Conservation (phyloP, 2,113 vertebrate species). For the Ellobius talpinus region DNA sequence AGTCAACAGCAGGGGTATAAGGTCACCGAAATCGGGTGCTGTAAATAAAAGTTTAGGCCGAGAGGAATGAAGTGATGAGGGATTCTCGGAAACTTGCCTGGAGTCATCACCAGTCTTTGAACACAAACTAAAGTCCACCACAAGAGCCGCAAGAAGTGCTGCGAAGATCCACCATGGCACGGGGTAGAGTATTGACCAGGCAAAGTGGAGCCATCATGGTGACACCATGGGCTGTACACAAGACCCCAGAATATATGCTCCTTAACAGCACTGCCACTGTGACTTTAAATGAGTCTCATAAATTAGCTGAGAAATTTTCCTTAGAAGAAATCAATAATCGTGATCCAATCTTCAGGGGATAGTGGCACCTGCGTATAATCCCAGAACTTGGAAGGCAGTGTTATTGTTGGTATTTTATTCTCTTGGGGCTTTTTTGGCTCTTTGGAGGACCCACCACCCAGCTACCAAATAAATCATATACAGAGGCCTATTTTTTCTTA, state of each 20-base stretch:
- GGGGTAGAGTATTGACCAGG: neutral
- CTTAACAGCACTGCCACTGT: neutral
- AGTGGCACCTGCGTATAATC: neutral
- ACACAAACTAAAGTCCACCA: neutral
- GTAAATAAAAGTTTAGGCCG: neutral
- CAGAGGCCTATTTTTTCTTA: too few species aligned
- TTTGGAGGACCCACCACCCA: too few species aligned
- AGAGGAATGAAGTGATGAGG: neutral
- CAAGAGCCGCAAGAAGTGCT: neutral
- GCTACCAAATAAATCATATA: too few species aligned
- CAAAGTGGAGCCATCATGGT: neutral
- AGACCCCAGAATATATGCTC: neutral
- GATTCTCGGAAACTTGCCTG: neutral
- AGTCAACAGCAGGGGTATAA: neutral
- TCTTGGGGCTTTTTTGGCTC: too few species aligned
- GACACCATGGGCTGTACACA: neutral
- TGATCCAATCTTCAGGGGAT: neutral
- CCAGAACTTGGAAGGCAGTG: neutral
- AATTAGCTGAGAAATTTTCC: neutral
- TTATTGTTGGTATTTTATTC: too few species aligned
- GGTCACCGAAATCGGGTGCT: neutral
- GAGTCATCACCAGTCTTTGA: neutral
- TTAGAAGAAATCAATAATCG: neutral
- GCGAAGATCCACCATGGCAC: neutral
- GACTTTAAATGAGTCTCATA: neutral